Conservation (phyloP, 2,888 invertebrate species). For the Boloria selene region DNA sequence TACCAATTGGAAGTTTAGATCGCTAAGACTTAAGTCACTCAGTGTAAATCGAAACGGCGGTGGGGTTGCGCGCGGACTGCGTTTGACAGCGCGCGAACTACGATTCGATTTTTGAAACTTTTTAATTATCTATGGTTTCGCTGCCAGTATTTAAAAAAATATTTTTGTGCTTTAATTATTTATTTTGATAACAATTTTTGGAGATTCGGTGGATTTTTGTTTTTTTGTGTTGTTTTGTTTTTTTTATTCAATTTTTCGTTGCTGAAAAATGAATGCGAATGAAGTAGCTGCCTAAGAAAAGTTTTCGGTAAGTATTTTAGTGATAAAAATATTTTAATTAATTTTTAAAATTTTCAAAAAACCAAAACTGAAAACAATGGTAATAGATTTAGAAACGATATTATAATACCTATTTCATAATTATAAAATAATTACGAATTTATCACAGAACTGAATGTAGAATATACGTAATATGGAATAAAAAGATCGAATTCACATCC, state of each 20-base stretch:
- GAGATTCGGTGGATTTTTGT: conserved; percentile 2
- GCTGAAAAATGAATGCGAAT: neutral
- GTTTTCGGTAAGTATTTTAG: conserved; percentile 11
- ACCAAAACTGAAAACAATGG: too few species aligned
- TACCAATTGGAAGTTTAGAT: neutral
- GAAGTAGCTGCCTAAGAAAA: neutral
- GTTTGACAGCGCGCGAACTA: conserved; percentile 21
- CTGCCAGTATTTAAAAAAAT: neutral
- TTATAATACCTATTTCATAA: too few species aligned
- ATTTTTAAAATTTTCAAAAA: too few species aligned
- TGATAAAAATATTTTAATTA: neutral
- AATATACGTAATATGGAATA: too few species aligned
- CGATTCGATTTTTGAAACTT: conserved; percentile 16
- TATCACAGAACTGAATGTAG: too few species aligned
- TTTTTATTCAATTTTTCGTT: neutral
- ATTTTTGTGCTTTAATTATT: neutral
- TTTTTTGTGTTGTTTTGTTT: conserved; percentile 15
- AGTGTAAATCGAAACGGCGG: conserved; percentile 25
- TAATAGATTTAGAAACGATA: too few species aligned
- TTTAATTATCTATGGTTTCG: neutral
- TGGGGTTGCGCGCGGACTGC: conserved; percentile 13
- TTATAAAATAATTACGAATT: too few species aligned
- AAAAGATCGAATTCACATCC: too few species aligned
- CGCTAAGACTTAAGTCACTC: neutral
- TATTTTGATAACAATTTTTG: conserved; percentile 1